Percentiles rank a stretch among this genome's conserved stretches.
phyloP scores from a whole-genome alignment of 2,113 vertebrate species.

The Megaceryle torquata region DNA sequence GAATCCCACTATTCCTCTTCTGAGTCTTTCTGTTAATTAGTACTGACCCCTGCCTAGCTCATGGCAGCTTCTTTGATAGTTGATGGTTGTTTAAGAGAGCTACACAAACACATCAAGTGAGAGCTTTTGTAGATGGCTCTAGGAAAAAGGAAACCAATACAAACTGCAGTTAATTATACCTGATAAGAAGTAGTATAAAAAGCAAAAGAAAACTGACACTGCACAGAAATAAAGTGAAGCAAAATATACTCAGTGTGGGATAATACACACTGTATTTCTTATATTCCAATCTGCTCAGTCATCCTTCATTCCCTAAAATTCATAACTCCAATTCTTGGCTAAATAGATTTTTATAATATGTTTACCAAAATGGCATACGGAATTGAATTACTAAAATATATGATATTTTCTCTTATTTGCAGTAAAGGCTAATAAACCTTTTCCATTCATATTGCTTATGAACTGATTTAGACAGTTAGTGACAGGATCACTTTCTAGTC shows the following conservation, averaged over 20 bases:
- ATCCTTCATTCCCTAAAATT: background rate
- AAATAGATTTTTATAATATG: background rate
- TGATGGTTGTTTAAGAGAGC: background rate
- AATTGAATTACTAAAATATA: background rate
- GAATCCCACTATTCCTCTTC: background rate
- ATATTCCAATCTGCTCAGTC: background rate
- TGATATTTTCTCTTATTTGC: background rate
- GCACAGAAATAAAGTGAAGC: background rate
- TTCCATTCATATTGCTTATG: background rate
- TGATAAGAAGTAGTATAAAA: background rate
- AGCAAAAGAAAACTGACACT: background rate
- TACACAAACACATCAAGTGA: background rate
- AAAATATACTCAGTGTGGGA: background rate
- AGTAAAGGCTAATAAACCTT: background rate
- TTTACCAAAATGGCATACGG: background rate
- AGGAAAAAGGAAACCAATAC: background rate
- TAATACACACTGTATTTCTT: background rate
- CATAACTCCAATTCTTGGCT: background rate
- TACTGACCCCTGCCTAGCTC: background rate
- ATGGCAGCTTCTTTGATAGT: background rate
- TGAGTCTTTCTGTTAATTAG: slow-evolving; percentile 10
- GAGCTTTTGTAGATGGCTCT: background rate
- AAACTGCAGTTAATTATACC: background rate
- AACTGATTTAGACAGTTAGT: background rate
- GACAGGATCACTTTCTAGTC: background rate